Percentiles rank a stretch among this genome's conserved stretches.
These are phyloP conservation scores for Pteruthius melanotis DNA, from an alignment of 2,113 vertebrate genomes.

Conservation along the genomic window DNA sequence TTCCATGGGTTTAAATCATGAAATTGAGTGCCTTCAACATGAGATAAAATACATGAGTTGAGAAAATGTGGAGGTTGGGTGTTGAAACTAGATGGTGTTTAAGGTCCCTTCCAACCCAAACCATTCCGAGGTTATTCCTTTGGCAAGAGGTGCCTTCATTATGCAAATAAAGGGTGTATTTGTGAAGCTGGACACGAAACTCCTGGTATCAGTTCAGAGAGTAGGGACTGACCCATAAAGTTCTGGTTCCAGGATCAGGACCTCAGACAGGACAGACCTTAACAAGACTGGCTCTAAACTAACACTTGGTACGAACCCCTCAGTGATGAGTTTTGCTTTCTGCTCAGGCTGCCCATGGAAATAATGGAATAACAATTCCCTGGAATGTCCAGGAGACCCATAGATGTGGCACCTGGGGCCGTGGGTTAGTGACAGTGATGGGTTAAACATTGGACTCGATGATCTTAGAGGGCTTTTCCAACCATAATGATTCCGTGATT, in stretches of 20 bases:
- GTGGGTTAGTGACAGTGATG: not conserved
- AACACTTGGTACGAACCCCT: not conserved
- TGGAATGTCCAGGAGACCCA: accelerated
- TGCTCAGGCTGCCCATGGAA: not conserved
- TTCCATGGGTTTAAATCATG: not conserved
- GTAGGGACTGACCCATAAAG: not conserved
- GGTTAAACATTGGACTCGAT: not conserved
- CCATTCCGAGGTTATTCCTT: not conserved
- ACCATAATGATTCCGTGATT: not conserved
- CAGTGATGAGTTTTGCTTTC: not conserved
- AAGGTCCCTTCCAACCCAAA: not conserved
- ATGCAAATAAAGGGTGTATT: not conserved
- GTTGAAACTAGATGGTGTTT: not conserved
- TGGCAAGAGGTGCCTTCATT: not conserved
- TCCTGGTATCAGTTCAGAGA: not conserved
- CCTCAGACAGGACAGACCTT: not conserved
- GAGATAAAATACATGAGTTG: not conserved
- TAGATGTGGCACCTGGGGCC: not conserved
- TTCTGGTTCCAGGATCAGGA: not conserved
- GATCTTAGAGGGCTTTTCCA: not conserved
- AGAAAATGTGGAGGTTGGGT: not conserved
- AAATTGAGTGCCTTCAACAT: not conserved
- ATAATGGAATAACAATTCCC: not conserved
- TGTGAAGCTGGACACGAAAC: not conserved
- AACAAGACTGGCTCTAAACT: accelerated